phyloP scores from a whole-genome alignment of 2,888 invertebrate genomes.

The Hypolimnas misippus region DNA sequence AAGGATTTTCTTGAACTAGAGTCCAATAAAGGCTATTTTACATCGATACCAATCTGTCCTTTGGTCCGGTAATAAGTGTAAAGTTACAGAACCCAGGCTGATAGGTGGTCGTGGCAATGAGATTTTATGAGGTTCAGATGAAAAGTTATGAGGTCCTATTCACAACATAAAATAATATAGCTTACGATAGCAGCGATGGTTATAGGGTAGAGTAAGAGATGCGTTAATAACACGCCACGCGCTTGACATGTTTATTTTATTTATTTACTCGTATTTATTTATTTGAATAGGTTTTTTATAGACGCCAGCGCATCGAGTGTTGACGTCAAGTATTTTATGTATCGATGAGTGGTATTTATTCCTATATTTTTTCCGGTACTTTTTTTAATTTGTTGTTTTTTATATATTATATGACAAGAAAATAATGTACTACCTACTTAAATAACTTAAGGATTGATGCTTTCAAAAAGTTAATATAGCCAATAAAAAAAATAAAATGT shows the following conservation, averaged over 20 bases:
- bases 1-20: conserved; percentile 37
- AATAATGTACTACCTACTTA: no score
- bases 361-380: not conserved
- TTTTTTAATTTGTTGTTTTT: no score
- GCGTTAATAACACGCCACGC: conserved; percentile 7
- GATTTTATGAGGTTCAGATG: conserved; percentile 58
- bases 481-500: no score
- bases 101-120: conserved; percentile 54
- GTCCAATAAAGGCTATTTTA: conserved; percentile 51
- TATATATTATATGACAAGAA: no score
- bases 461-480: no score
- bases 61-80: conserved; percentile 58
- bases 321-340: not conserved
- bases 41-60: conserved; percentile 57
- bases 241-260: not conserved
- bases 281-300: conserved; percentile 4
- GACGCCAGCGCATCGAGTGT: not conserved
- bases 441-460: no score
- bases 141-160: conserved; percentile 57
- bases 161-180: conserved; percentile 52
- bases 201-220: conserved; percentile 16
- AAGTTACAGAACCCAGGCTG: conserved; percentile 55
- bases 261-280: conserved; percentile 6
- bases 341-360: not conserved
- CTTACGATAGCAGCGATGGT: conserved; percentile 43